Base-by-base conservation (phyloP, 2,113 vertebrate species). In the Clupea harengus region DNA sequence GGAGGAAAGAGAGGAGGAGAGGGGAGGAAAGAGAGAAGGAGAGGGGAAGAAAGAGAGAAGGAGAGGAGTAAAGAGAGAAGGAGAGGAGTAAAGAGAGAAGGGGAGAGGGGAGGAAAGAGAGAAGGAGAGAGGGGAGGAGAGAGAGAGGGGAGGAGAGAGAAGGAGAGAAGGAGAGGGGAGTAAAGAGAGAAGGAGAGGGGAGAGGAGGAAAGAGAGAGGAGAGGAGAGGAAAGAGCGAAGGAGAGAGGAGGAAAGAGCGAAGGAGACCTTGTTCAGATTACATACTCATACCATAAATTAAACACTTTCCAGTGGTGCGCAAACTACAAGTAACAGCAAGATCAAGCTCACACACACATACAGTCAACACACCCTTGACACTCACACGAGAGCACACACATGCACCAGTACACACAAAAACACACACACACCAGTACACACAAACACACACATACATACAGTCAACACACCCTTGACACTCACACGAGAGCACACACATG, bases 181-280 rank as follows among this genome's bases (percentile, higher is more conserved):
- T 39, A 1, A 39, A 39, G 39, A 39, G 39, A 39, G 39, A 39
- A 39, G 39, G 39, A 39, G 39, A 39, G 39, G 39, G 39, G 39
- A 39, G 39, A 2, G 39, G 39, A 39, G 64, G 7, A n/a, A 67
- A 67, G 25, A 49, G 86, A 75, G 45, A 86, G 10, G 85, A 90
- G 20, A 80, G 94, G 90, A 88, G 80, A 85, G 88, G 52, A 67
- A 75, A 57, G n/a, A 84, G 44, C n/a, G 44, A 44, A 17, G 45
- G 47, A 81, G 60, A 32, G 28, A 17, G 47, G 50, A 44, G 20
- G 25, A 25, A 8, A 57, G n/a, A 84, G 44, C n/a, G 50, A 44
- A 17, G 45, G 47, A 81, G 39, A 39, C 39, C 39, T 39, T 39
- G 39, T 45, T 49, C 13, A 49, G 47, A 49, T 49, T 49, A 49